Conservation (phyloP, 1,140 invertebrate genomes). For the Aphidius gifuensis region DNA sequence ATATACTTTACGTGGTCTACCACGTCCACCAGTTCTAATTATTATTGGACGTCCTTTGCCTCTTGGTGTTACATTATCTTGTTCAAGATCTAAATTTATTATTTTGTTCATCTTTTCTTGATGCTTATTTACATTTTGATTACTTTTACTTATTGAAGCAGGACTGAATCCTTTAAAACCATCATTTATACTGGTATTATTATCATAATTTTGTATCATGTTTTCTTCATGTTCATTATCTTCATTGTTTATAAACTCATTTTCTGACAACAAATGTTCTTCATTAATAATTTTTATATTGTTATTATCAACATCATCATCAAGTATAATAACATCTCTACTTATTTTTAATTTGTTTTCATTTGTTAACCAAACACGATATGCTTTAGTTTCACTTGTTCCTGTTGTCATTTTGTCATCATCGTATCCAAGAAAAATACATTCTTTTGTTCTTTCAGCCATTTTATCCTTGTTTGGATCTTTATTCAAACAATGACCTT, state of each 20-base stretch:
- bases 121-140: background rate
- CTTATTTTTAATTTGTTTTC: background rate
- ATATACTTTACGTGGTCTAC: conserved; percentile 10
- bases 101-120: background rate
- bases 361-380: background rate
- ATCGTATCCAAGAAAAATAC: conserved; percentile 9
- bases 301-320: background rate
- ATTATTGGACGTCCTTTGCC: conserved; percentile 7
- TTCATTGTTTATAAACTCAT: background rate
- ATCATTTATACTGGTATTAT: background rate
- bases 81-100: background rate
- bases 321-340: conserved; percentile 14
- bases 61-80: background rate
- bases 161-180: background rate
- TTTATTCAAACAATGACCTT: background rate
- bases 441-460: background rate
- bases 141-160: background rate
- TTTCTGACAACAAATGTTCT: background rate
- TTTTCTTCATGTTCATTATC: background rate
- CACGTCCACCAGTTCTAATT: background rate
- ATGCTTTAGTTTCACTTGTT: conserved; percentile 7
- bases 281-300: background rate
- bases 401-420: no score
- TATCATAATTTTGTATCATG: background rate
- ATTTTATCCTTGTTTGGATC: conserved; percentile 11